Conservation (phyloP, 2,113 vertebrate species). For the Crotalus tigris region DNA sequence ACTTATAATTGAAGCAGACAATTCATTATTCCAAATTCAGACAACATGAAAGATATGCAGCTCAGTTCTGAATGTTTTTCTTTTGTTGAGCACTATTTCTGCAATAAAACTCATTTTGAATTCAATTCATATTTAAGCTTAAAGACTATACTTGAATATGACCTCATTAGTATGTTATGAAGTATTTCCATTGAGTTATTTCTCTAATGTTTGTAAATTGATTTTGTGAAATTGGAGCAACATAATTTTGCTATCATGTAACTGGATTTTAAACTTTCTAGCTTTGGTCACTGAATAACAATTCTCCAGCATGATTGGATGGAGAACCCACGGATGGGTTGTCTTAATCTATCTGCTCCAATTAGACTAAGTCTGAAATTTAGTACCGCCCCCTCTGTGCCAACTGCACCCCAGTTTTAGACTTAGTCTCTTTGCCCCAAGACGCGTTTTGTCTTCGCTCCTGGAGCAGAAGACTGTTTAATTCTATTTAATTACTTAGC, state of each 20-base stretch:
- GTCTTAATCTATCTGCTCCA: no score
- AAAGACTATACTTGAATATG: neutral
- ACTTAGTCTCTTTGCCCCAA: no score
- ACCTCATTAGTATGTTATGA: neutral
- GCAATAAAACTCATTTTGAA: neutral
- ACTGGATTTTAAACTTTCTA: constrained; percentile 25
- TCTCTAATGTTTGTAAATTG: constrained; percentile 14
- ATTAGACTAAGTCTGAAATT: no score
- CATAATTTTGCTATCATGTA: constrained; percentile 14
- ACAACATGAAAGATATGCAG: neutral
- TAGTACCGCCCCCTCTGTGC: no score
- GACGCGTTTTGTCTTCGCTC: no score
- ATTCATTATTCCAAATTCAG: neutral
- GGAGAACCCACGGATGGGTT: no score
- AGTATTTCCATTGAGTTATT: neutral
- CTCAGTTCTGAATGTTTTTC: neutral
- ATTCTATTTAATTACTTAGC: no score
- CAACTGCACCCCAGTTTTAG: no score
- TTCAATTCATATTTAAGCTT: neutral
- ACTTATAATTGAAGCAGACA: neutral
- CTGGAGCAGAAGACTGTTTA: no score
- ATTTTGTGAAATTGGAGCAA: constrained; percentile 9
- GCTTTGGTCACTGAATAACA: neutral
- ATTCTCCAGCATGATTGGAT: neutral
- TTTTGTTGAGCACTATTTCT: neutral